Evolutionary conservation across 2,797 vertebrate genomes (phyloP).

Genomic region (Lateolabrax maculatus): DNA sequence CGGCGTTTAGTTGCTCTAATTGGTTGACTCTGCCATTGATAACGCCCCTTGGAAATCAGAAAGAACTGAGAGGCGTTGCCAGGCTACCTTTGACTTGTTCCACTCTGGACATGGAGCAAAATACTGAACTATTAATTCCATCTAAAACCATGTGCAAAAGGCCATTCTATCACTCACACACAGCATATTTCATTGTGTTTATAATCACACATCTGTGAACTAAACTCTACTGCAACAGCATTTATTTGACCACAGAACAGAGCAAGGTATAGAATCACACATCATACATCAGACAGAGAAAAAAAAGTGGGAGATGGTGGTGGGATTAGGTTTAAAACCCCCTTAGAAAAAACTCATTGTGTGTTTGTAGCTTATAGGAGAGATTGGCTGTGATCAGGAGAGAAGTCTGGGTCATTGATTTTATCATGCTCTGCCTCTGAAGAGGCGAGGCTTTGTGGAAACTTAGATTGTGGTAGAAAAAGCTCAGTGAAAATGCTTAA

Average conservation of each 20-base stretch:
- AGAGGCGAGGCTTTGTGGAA: constrained; percentile 66
- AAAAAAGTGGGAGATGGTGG: constrained; percentile 34
- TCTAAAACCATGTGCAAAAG: constrained; percentile 17
- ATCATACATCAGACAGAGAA: constrained; percentile 46
- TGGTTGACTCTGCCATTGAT: too few species aligned
- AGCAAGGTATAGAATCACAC: constrained; percentile 4
- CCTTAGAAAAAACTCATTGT: constrained; percentile 33
- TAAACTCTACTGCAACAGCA: constrained; percentile 13
- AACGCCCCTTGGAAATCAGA: too few species aligned
- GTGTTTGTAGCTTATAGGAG: constrained; percentile 62
- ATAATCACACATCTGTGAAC: constrained; percentile 25
- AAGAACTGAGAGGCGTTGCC: too few species aligned
- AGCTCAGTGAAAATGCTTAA: constrained; percentile 66
- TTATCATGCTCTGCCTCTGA: constrained; percentile 59
- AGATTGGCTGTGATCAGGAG: constrained; percentile 68
- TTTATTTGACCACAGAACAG: constrained; percentile 18
- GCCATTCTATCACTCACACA: not conserved
- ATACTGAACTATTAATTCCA: not conserved
- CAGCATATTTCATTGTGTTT: constrained; percentile 7
- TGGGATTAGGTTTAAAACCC: constrained; percentile 52
- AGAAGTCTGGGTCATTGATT: constrained; percentile 69
- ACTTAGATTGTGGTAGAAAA: constrained; percentile 57
- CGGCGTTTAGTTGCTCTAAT: too few species aligned
- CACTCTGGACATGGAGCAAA: not conserved
- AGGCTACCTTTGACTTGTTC: too few species aligned